A percentile compares a stretch with the other conserved stretches of the same genome.
Conservation (phyloP, 2,113 vertebrate species). For the Engraulis encrasicolus region DNA sequence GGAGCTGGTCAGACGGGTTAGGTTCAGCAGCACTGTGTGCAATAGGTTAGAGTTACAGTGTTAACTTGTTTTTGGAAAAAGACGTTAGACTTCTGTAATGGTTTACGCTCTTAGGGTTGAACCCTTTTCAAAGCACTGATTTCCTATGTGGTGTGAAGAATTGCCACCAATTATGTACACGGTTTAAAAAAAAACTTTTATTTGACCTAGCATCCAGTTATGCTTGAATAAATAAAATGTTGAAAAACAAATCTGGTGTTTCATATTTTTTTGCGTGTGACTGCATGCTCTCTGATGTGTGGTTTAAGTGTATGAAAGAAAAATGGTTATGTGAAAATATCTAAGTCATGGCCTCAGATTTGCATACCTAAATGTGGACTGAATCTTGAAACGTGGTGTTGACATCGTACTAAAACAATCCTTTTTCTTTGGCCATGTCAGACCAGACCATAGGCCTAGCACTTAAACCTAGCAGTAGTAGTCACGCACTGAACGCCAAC, state of each 20-base stretch:
- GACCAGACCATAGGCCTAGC: no score
- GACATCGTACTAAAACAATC: no score
- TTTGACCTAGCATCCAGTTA: background rate
- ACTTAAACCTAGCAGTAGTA: no score
- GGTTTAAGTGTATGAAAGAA: background rate
- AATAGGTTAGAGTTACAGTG: background rate
- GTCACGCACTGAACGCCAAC: no score
- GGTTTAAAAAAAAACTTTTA: constrained; percentile 2
- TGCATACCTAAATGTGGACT: no score
- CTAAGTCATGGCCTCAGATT: no score
- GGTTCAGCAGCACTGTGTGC: background rate
- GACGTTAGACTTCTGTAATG: background rate
- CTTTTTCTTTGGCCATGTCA: no score
- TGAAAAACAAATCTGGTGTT: background rate
- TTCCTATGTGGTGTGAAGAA: background rate
- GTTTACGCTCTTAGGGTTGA: background rate
- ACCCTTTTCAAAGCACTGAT: background rate
- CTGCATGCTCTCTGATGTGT: background rate
- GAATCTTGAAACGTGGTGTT: no score
- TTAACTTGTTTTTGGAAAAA: background rate
- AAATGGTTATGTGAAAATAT: background rate
- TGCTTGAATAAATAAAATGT: background rate
- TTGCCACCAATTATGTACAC: background rate
- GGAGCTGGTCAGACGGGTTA: background rate
- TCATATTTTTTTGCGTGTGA: background rate